Evolutionary conservation across 1,140 invertebrate species (phyloP).

Genomic region (Procambarus clarkii): DNA sequence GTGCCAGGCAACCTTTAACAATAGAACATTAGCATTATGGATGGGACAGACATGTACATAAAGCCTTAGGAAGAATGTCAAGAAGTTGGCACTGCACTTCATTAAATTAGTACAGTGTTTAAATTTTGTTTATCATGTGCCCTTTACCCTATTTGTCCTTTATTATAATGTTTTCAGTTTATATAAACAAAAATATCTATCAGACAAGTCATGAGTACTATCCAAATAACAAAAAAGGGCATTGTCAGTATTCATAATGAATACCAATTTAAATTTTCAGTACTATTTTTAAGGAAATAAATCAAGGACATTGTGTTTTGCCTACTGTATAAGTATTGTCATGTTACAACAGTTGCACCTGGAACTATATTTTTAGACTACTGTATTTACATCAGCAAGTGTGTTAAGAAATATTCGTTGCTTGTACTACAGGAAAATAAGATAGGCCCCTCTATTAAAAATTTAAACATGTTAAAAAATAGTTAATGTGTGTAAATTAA

Average conservation of each 20-base stretch:
- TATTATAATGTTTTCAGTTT: background rate
- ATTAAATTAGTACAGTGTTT: background rate
- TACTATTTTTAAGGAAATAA: background rate
- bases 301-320: background rate
- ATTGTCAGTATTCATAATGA: background rate
- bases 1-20: constrained; percentile 3
- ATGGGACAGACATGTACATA: constrained; percentile 9
- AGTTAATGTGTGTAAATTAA: background rate
- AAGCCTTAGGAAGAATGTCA: constrained; percentile 14
- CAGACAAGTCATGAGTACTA: background rate
- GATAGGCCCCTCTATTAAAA: background rate
- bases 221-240: background rate
- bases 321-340: background rate
- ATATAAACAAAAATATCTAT: background rate
- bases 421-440: background rate
- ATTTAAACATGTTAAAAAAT: background rate
- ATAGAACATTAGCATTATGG: background rate
- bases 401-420: background rate
- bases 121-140: background rate
- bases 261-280: background rate
- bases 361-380: background rate
- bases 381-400: constrained; percentile 1
- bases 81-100: background rate
- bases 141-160: background rate
- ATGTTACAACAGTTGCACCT: background rate